These are phyloP conservation scores for Pseudochaenichthys georgianus DNA, from an alignment of 2,797 vertebrate genomes.

Conservation along the genomic window DNA sequence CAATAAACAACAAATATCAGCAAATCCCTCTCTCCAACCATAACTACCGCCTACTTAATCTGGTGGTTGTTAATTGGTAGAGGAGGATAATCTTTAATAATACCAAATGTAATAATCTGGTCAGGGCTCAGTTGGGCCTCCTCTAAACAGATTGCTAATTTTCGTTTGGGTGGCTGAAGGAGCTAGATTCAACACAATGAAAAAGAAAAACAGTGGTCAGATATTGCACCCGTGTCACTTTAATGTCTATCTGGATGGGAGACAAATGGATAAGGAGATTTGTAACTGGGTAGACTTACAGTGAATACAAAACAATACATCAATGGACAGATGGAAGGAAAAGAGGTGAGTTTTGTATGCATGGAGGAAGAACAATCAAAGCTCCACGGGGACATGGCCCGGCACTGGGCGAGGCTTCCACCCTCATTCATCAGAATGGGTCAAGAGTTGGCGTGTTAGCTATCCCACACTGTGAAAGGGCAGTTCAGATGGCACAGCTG, in stretches of 20 bases:
- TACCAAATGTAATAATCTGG: conserved; percentile 59
- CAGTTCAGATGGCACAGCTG: conserved; percentile 62
- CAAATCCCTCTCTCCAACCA: background rate
- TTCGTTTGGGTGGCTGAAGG: conserved; percentile 9
- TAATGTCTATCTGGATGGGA: background rate
- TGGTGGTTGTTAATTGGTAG: conserved; percentile 31
- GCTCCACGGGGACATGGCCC: conserved; percentile 22
- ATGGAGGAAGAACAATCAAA: conserved; percentile 19
- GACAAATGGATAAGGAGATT: background rate
- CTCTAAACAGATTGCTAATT: conserved; percentile 59
- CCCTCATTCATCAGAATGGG: conserved; percentile 74
- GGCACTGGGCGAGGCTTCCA: conserved; percentile 32
- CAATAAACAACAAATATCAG: conserved; percentile 24
- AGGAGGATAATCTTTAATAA: conserved; percentile 68
- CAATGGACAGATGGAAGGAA: conserved; percentile 18
- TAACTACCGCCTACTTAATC: conserved; percentile 41
- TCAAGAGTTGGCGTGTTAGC: conserved; percentile 65
- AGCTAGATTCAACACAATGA: conserved; percentile 13
- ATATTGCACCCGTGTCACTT: background rate
- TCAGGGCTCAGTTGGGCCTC: conserved; percentile 33
- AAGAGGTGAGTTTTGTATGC: conserved; percentile 11
- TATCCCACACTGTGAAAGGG: conserved; percentile 60
- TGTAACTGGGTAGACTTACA: background rate
- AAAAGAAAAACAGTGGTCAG: background rate
- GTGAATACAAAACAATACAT: conserved; percentile 1